These are phyloP conservation scores for Scaptomyza tumidula DNA, from an alignment of 2,888 invertebrate species.

Conservation along the genomic window DNA sequence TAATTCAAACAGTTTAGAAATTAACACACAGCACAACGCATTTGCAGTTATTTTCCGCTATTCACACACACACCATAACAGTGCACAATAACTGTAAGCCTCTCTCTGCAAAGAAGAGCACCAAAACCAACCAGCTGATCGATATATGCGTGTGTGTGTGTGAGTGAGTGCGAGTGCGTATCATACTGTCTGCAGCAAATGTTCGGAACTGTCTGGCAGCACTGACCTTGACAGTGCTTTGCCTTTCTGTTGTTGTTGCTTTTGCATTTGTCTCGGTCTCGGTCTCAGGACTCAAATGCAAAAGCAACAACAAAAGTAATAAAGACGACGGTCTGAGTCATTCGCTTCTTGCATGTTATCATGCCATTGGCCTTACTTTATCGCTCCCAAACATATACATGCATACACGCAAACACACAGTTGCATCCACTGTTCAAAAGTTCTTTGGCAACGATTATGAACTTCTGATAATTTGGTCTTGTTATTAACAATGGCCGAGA, in stretches of 20 bases:
- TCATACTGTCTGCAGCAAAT: not conserved
- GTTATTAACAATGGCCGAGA: conserved; percentile 9
- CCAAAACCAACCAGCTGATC: conserved; percentile 45
- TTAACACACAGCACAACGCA: not conserved
- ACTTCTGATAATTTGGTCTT: conserved; percentile 10
- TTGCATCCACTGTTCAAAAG: conserved; percentile 9
- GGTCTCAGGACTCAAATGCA: too few relatives aligned
- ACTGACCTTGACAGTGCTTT: conserved; percentile 42
- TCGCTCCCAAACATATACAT: conserved; percentile 8
- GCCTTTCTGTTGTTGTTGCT: conserved; percentile 5
- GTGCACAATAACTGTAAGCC: not conserved
- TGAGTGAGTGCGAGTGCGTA: not conserved
- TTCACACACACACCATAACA: not conserved
- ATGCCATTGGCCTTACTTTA: conserved; percentile 35
- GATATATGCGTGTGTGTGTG: not conserved
- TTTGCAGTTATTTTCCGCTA: conserved; percentile 6
- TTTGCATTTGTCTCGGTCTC: not conserved
- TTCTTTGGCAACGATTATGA: conserved; percentile 9
- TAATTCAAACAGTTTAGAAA: conserved; percentile 4
- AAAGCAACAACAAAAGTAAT: too few relatives aligned
- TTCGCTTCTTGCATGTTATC: conserved; percentile 33
- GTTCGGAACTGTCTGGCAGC: conserved; percentile 42
- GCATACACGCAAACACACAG: not conserved
- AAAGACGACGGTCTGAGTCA: too few relatives aligned
- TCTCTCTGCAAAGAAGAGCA: conserved; percentile 2